These are phyloP conservation scores for Adelphocoris suturalis DNA, from an alignment of 2,888 invertebrate genomes.

Conservation along the genomic window DNA sequence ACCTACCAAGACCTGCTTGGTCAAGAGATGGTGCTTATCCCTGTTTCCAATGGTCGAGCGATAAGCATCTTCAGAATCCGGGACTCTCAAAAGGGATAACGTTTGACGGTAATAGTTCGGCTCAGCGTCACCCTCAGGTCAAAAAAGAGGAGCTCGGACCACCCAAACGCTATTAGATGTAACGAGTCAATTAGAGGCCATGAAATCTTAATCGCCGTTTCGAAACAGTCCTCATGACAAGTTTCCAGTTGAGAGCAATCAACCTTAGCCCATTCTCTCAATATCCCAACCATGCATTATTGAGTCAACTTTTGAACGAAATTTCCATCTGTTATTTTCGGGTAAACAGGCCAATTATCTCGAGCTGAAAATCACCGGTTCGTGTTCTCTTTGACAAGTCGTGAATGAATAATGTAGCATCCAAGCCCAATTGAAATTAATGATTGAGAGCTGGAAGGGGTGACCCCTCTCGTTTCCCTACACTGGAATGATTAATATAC, in stretches of 20 bases:
- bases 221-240: conserved; percentile 58
- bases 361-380: conserved; percentile 53
- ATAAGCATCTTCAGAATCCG: neutral
- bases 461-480: conserved; percentile 23
- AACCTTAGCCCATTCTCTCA: conserved; percentile 9
- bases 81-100: neutral
- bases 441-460: conserved; percentile 22
- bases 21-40: neutral
- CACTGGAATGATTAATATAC: conserved; percentile 45
- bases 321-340: conserved; percentile 45
- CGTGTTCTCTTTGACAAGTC: conserved; percentile 59
- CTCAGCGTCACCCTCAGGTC: conserved; percentile 40
- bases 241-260: conserved; percentile 50
- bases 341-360: conserved; percentile 52
- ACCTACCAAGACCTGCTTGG: too few species aligned
- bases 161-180: conserved; percentile 56
- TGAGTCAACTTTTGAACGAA: conserved; percentile 50
- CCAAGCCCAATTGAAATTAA: conserved; percentile 54
- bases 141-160: conserved; percentile 40
- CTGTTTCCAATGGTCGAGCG: neutral
- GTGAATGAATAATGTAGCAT: conserved; percentile 62
- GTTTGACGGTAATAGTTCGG: conserved; percentile 44
- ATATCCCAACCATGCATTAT: conserved; percentile 38
- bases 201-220: conserved; percentile 61
- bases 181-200: conserved; percentile 66